phyloP scores from a whole-genome alignment of 2,113 vertebrate genomes.

The Cephalopterus ornatus region DNA sequence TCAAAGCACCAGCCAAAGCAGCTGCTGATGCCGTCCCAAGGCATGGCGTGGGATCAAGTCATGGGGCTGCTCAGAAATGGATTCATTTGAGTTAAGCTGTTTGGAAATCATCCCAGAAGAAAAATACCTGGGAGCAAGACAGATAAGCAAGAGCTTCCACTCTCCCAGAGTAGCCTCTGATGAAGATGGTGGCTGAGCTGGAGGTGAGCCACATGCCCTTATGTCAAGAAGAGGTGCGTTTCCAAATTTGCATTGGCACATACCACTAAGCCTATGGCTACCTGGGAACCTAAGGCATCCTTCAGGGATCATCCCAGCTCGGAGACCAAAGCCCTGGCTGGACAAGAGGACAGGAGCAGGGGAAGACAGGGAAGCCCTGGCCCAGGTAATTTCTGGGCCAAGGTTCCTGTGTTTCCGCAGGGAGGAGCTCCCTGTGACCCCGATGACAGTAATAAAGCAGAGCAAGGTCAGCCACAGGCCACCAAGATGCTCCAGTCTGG shows the following conservation, averaged over 20 bases:
- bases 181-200: neutral
- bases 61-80: neutral
- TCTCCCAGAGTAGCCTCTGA: neutral
- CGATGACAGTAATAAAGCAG: neutral
- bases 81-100: neutral
- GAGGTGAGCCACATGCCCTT: neutral
- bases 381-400: neutral
- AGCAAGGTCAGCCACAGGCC: neutral
- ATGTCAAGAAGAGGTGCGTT: neutral
- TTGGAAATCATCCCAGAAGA: neutral
- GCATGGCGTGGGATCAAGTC: neutral
- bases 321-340: neutral
- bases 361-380: rapidly evolving
- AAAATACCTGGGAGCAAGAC: neutral
- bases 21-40: neutral
- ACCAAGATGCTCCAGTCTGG: neutral
- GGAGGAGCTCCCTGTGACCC: neutral
- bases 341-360: neutral
- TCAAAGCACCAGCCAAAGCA: neutral
- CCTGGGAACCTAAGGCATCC: neutral
- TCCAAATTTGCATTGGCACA: neutral
- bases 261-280: neutral
- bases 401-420: neutral
- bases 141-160: neutral
- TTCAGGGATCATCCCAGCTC: neutral